Evolutionary conservation across 2,797 vertebrate genomes (phyloP), one percentile per base, ranked within the genome.

Genomic region (Eptatretus atami): DNA sequence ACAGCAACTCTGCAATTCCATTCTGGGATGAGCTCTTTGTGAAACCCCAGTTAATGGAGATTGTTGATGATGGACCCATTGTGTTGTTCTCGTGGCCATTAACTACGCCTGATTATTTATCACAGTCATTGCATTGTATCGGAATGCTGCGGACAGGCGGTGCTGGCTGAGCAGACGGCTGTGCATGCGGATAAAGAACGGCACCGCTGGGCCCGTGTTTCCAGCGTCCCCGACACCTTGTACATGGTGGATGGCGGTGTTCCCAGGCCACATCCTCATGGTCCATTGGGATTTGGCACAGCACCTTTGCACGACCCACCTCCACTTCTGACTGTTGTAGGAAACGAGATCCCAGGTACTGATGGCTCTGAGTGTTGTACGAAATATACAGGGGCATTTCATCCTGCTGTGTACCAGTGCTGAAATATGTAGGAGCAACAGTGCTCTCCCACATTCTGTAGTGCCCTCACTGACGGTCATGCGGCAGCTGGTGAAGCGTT

Each of bases 111-210:
- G 4, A 44, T 44, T 44, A 44, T 44, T 44, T 44, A 4, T 8
- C 31, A 44, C 6, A 44, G 31, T 44, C 31, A 44, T 8, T 44
- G 31, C 31, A 8, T 44, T 44, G 31, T 44, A 44, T 44, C 31
- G 31, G 31, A 44, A 44, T 44, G 31, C 31, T 44, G 31, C 6
- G 31, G 31, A 44, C 31, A 98, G 92, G 82, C 83, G 0, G 78
- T 86, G 55, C 79, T 98, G 54, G 92, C 93, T 57, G 92, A 98
- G 74, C 94, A 96, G 84, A 98, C 95, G 92, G 88, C 93, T 73
- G 92, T 95, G 69, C 92, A 96, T 66, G 95, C 86, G 0, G 92
- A 98, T 69, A 76, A 96, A 1, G 90, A 95, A 65, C 81, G 92
- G 25, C 72, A 96, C 71, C 77, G 92, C n/a, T 84, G 95, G 74